Base-by-base conservation (phyloP, 2,113 vertebrate species). In the Sceloporus tristichus region DNA sequence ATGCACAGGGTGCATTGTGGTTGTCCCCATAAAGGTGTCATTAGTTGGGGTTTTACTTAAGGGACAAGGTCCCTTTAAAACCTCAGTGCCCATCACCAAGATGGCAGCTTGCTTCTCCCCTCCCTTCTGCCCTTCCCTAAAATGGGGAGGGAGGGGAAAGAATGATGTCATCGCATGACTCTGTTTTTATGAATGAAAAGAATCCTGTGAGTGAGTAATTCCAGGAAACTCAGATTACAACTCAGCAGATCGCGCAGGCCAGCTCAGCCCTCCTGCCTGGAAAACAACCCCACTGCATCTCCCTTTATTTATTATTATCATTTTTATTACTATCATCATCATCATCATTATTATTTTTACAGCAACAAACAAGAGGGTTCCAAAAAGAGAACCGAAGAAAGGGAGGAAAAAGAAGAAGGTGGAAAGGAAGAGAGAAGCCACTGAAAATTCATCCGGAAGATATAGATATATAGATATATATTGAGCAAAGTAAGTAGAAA, bases 111-210 rank as follows among this genome's bases (percentile, higher is more conserved):
- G 86, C 78, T 74, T 73, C 87, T 38, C 66, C 27, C 66, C 6
- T 48, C 42, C 70, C 70, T 73, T 71, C 8, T 88, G 86, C 82
- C 89, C 82, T 85, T 85, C 53, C n/a, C 89, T 65, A 75, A 0
- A 70, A 53, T 18, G 71, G 79, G 0, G 74, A 25, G 74, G 0
- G n/a, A 21, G 0, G 16, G 89, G 88, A 88, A 90, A 88, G 82
- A 88, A 90, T 97, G 96, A 97, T 94, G 95, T 97, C 95, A 97
- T 89, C 87, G 93, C 93, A 96, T 97, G 97, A 97, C 97, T 97
- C 94, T 95, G 95, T 97, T 97, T 97, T 97, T 97, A 97, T 97
- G 97, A 97, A 97, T 97, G 97, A 97, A 97, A 97, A 96, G 97
- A 97, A 97, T 97, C 96, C 92, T 95, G 96, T 95, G 96, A 95